These are phyloP conservation scores for Pemphredon lugubris DNA, from an alignment of 2,888 invertebrate species.

Conservation along the genomic window DNA sequence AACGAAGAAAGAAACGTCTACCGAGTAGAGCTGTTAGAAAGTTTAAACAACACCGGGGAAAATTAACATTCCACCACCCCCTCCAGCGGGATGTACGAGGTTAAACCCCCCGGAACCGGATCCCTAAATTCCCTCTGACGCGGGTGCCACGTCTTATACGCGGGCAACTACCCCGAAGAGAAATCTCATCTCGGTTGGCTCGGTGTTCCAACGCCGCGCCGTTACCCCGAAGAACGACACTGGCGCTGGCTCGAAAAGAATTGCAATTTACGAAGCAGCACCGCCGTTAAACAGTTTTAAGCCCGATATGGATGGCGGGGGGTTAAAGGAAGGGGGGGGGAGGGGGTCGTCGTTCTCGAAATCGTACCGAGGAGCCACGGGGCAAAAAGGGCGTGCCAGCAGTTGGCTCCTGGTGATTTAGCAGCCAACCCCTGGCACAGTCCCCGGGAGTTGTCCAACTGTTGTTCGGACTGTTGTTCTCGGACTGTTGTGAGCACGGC, in stretches of 20 bases:
- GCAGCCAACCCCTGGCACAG: conserved; percentile 32
- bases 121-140: background rate
- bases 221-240: conserved; percentile 18
- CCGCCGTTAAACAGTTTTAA: conserved; percentile 77
- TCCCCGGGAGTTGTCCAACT: conserved; percentile 59
- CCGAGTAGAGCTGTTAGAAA: no score
- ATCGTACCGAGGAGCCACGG: conserved; percentile 52
- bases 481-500: conserved; percentile 39
- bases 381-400: conserved; percentile 51
- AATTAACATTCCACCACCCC: no score
- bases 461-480: no score
- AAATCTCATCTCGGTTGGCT: conserved; percentile 52
- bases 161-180: conserved; percentile 15
- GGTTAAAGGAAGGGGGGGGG: conserved; percentile 62
- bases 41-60: no score
- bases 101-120: background rate
- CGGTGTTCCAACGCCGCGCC: conserved; percentile 9
- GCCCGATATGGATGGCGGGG: conserved; percentile 73
- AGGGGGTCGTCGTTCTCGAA: conserved; percentile 50
- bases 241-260: conserved; percentile 42
- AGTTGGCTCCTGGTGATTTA: conserved; percentile 61
- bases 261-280: conserved; percentile 76
- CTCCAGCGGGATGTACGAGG: no score
- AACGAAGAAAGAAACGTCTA: no score
- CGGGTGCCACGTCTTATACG: background rate